These are phyloP conservation scores for Rhinichthys klamathensis DNA, from an alignment of 2,113 vertebrate species.

Conservation along the genomic window DNA sequence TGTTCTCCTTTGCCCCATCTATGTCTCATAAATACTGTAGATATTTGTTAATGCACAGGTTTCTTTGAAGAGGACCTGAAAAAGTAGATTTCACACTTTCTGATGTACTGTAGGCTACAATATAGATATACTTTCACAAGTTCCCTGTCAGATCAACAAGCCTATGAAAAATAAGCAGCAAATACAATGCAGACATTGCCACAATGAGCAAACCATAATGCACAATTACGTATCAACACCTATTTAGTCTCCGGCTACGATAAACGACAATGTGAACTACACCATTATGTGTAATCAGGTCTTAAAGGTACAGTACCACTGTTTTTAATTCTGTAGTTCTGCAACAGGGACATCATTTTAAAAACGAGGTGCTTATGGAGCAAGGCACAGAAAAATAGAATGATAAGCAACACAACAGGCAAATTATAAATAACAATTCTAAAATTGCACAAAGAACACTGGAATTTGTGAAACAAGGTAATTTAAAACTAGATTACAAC, in stretches of 20 bases:
- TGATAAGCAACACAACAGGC: not conserved
- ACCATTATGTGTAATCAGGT: not conserved
- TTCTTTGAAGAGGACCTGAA: not conserved
- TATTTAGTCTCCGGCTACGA: not conserved
- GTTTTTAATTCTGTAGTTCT: not conserved
- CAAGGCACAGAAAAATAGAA: not conserved
- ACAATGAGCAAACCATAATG: not conserved
- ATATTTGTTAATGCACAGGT: slow-evolving; percentile 7
- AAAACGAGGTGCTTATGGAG: not conserved
- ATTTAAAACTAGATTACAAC: not conserved
- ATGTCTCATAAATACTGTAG: not conserved
- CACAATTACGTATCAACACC: not conserved
- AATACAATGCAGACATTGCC: not conserved
- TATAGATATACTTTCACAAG: not conserved
- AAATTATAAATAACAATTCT: not conserved
- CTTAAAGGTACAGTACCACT: not conserved
- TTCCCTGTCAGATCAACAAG: not conserved
- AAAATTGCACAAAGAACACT: not conserved
- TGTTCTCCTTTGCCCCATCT: not conserved
- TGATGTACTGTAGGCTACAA: not conserved
- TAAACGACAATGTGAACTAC: not conserved
- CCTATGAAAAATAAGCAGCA: no score
- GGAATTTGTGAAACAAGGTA: not conserved
- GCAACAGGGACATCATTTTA: not conserved
- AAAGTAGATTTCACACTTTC: not conserved